Evolutionary conservation across 2,797 vertebrate genomes (phyloP).

Genomic region (Caiman crocodilus): DNA sequence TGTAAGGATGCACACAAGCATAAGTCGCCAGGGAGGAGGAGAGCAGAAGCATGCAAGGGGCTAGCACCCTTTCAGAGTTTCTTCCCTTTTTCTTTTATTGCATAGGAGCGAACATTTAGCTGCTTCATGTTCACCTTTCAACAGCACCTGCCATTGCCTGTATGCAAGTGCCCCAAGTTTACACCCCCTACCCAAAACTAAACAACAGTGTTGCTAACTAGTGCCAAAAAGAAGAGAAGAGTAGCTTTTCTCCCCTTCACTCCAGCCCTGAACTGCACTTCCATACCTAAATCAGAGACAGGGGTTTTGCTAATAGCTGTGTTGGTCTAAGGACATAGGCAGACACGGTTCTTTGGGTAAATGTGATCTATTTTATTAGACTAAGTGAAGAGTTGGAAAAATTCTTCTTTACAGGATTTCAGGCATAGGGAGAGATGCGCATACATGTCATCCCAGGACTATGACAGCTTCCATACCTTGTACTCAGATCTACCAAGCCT

Average conservation of each 20-base stretch:
- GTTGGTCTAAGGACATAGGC: no score
- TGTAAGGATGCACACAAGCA: background rate
- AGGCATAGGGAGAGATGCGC: no score
- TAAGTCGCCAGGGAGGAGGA: accelerated
- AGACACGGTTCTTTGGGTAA: no score
- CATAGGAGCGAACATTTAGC: background rate
- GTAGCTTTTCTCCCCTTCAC: background rate
- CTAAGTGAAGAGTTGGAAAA: no score
- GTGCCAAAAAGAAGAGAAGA: background rate
- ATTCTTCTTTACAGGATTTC: no score
- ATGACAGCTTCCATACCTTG: no score
- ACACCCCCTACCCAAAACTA: background rate
- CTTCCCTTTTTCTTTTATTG: background rate
- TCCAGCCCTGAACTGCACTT: background rate
- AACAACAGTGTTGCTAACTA: background rate
- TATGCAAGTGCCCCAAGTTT: background rate
- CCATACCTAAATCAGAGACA: background rate
- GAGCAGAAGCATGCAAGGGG: background rate
- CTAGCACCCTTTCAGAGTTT: background rate
- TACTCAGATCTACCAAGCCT: no score
- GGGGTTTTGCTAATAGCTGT: background rate
- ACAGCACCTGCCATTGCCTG: background rate
- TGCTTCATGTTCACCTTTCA: background rate
- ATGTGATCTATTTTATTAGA: no score
- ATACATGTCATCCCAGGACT: no score